These are phyloP conservation scores for Andrena flavipes DNA, from an alignment of 2,888 invertebrate genomes.

Conservation along the genomic window DNA sequence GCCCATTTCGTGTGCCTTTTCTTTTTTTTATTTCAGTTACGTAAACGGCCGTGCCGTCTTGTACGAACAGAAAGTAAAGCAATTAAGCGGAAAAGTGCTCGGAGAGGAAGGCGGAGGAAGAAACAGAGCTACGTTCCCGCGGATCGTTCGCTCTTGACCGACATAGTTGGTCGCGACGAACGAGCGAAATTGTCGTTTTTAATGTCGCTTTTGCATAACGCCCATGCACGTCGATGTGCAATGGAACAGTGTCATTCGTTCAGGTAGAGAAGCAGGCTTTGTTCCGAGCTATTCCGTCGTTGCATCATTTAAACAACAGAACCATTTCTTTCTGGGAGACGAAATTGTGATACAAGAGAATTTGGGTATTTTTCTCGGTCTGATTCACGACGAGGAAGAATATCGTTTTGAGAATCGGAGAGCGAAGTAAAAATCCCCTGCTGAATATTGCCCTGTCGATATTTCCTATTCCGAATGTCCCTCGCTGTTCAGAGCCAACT, in stretches of 20 bases:
- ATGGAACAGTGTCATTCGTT: slow-evolving; percentile 46
- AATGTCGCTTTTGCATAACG: slow-evolving; percentile 49
- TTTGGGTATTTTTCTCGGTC: not conserved
- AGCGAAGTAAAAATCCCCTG: too few species aligned
- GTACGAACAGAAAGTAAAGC: not conserved
- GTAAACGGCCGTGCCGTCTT: not conserved
- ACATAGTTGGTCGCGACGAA: slow-evolving; percentile 41
- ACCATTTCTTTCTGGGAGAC: not conserved
- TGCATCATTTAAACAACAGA: slow-evolving; percentile 17
- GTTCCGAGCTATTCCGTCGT: slow-evolving; percentile 20
- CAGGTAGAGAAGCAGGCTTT: slow-evolving; percentile 59
- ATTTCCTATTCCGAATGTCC: too few species aligned
- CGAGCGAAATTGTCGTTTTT: slow-evolving; percentile 52
- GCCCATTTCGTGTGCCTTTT: not conserved
- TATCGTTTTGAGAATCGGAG: too few species aligned
- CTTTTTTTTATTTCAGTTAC: slow-evolving; percentile 9
- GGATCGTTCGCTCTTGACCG: slow-evolving; percentile 57
- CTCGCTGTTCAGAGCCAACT: too few species aligned
- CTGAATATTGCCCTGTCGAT: too few species aligned
- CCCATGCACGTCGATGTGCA: slow-evolving; percentile 31
- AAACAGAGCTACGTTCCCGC: not conserved
- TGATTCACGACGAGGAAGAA: not conserved
- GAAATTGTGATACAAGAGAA: not conserved
- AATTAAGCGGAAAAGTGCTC: not conserved
- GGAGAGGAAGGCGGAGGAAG: not conserved